Base-by-base conservation (phyloP, 1,140 invertebrate species). In the Drosophila gunungcola region DNA sequence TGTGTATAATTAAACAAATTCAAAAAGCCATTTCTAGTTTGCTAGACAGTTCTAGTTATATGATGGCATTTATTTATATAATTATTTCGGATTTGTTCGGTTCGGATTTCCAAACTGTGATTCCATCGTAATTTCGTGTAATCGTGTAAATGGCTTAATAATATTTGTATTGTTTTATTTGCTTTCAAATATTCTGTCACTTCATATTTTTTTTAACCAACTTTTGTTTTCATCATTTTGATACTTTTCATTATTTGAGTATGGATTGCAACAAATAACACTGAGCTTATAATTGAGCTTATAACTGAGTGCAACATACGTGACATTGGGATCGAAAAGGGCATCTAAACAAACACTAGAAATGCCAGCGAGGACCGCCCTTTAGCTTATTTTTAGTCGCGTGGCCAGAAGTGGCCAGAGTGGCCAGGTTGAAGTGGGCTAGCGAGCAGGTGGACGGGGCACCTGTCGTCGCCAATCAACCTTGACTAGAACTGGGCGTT, bases 401-500 rank as follows among this genome's bases (percentile, higher is more conserved):
- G 73, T 64, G 58, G 52, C 58, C 58, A 73, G 55, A 64, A 75
- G 72, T 65, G 48, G 73, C 65, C 67, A 51, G 55, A 73, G 46
- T 73, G 73, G 38, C 81, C 57, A 58, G 63, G 53, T 67, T 72
- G 43, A 77, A 67, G 69, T 83, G 48, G 63, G 48, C 76, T 84
- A 77, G 64, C 84, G 64, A 56, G 55, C 48, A 48, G 63, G 60
- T 49, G 77, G 49, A 51, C 43, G 42, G 61, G 62, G 57, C 81
- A 67, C 61, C 72, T 77, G 73, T 80, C 81, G 77, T 73, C 63
- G 77, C 81, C 76, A 84, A 84, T 84, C 77, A 85, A 70, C 76
- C 58, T 76, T 63, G 48, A 75, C 60, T 60, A 51, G 53, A 27
- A 52, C 68, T 27, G 70, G 68, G 41, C 48, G 42, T 62, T 73